Evolutionary conservation across 2,888 invertebrate genomes (phyloP).

Genomic region (Netelia fuscicornis): DNA sequence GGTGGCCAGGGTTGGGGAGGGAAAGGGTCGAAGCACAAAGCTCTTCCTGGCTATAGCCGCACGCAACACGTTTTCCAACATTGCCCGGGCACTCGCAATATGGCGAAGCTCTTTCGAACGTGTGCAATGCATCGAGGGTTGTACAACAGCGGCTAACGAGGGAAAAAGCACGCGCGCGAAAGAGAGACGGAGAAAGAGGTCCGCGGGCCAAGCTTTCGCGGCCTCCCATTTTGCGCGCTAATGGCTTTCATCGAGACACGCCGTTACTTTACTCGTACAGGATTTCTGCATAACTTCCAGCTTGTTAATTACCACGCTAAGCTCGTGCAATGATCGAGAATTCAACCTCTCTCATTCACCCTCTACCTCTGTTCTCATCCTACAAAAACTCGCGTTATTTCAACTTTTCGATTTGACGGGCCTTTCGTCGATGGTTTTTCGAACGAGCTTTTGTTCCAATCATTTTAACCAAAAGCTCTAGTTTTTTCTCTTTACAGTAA

Average conservation of each 20-base stretch:
- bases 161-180: neutral
- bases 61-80: slow-evolving; percentile 33
- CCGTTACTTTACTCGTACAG: slow-evolving; percentile 77
- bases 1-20: slow-evolving; percentile 6
- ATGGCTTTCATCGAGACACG: slow-evolving; percentile 75
- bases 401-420: slow-evolving; percentile 53
- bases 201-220: slow-evolving; percentile 31
- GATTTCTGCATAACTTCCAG: slow-evolving; percentile 72
- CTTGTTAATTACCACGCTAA: slow-evolving; percentile 77
- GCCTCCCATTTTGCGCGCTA: slow-evolving; percentile 74
- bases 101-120: slow-evolving; percentile 42
- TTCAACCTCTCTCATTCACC: slow-evolving; percentile 16
- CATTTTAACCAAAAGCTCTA: slow-evolving; percentile 40
- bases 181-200: slow-evolving; percentile 29
- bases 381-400: neutral
- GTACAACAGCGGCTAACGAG: slow-evolving; percentile 24
- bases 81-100: neutral
- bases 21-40: slow-evolving; percentile 30
- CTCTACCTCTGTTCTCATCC: neutral
- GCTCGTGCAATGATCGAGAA: slow-evolving; percentile 32
- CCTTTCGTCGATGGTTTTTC: neutral
- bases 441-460: slow-evolving; percentile 27
- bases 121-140: slow-evolving; percentile 15
- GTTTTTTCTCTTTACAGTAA: slow-evolving; percentile 22
- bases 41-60: neutral